These are phyloP conservation scores for Tiphia femorata DNA, from an alignment of 2,888 invertebrate genomes.

Conservation along the genomic window DNA sequence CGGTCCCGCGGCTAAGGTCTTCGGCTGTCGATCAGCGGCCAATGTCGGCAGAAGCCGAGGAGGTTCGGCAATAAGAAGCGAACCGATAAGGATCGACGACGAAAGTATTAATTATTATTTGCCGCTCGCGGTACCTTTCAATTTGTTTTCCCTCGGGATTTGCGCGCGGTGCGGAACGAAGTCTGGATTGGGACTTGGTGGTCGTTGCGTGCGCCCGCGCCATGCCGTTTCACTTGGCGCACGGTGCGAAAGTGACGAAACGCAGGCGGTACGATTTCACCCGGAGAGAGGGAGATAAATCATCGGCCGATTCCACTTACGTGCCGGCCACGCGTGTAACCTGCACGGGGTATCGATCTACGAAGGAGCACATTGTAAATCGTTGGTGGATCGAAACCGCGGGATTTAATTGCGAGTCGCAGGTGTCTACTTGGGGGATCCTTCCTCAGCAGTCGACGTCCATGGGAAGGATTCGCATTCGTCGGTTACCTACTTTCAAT, in stretches of 20 bases:
- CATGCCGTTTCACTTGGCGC: conserved; percentile 34
- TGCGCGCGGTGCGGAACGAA: neutral
- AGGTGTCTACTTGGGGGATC: too few relatives aligned
- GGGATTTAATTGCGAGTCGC: too few relatives aligned
- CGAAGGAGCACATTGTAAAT: neutral
- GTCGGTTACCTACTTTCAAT: too few relatives aligned
- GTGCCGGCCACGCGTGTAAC: too few relatives aligned
- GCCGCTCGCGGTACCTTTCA: conserved; percentile 38
- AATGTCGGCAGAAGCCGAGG: conserved; percentile 18
- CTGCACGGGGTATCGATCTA: neutral
- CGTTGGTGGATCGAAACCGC: too few relatives aligned
- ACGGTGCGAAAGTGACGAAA: conserved; percentile 46
- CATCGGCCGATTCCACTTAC: conserved; percentile 40
- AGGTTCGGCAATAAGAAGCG: too few relatives aligned
- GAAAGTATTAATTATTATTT: conserved; percentile 51
- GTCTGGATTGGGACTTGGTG: too few relatives aligned
- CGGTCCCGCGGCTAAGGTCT: conserved; percentile 15
- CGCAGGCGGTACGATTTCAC: conserved; percentile 42
- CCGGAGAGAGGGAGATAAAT: conserved; percentile 36
- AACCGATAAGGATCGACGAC: conserved; percentile 43
- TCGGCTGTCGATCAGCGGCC: conserved; percentile 43
- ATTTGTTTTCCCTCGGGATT: conserved; percentile 33
- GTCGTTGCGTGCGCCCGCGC: too few relatives aligned
- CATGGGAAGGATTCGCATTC: too few relatives aligned
- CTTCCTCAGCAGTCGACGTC: too few relatives aligned